Conservation (phyloP, 2,888 invertebrate genomes). For the Lypha dubia region DNA sequence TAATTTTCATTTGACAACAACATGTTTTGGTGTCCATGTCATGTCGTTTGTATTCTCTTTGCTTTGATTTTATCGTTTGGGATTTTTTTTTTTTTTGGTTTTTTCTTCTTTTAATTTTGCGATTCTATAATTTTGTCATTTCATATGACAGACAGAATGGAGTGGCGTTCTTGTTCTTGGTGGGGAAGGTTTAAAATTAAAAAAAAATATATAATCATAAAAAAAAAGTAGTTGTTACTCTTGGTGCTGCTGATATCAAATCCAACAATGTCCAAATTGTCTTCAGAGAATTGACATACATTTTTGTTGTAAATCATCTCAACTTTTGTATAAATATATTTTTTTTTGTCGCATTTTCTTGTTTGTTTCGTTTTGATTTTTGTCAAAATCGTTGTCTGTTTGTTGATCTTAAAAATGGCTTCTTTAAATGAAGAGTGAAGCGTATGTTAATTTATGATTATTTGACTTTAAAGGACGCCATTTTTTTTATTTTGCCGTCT, state of each 20-base stretch:
- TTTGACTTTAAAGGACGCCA: conserved; percentile 48
- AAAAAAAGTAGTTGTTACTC: conserved; percentile 12
- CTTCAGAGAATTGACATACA: conserved; percentile 72
- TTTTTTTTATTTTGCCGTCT: conserved; percentile 46
- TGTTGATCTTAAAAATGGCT: conserved; percentile 64
- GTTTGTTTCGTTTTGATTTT: conserved; percentile 30
- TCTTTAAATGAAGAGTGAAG: conserved; percentile 30
- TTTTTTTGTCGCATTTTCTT: not conserved
- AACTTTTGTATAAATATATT: conserved; percentile 42
- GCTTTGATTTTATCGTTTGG: conserved; percentile 39
- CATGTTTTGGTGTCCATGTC: conserved; percentile 73
- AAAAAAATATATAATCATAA: not conserved
- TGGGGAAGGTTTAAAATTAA: conserved; percentile 28
- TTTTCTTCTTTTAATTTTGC: not conserved
- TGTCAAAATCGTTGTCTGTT: conserved; percentile 51
- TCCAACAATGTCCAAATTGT: conserved; percentile 68
- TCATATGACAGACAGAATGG: conserved; percentile 38
- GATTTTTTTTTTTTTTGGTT: not conserved
- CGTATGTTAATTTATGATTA: conserved; percentile 68
- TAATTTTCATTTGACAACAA: conserved; percentile 71
- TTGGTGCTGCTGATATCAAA: conserved; percentile 46
- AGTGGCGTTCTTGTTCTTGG: conserved; percentile 16
- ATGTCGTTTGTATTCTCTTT: conserved; percentile 59
- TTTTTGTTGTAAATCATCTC: conserved; percentile 70
- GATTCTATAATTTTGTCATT: conserved; percentile 58